Base-by-base conservation (phyloP, 2,113 vertebrate genomes). In the Pandion haliaetus region DNA sequence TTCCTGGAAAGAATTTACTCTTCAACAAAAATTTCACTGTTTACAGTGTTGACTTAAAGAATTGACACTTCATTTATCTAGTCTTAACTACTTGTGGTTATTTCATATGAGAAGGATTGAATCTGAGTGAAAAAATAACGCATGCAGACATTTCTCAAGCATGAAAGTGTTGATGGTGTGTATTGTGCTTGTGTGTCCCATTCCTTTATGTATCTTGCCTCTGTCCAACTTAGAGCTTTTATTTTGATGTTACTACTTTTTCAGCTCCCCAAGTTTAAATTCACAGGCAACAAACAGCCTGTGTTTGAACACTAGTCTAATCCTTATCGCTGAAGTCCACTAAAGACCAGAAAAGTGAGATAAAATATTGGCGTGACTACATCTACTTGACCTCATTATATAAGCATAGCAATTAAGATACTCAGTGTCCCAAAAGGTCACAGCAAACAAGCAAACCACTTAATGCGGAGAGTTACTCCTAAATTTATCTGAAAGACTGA, bases 401-500 rank as follows among this genome's bases (percentile, higher is more conserved):
- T 58, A 52, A 73, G 92, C 32, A 25, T 45, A 55, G 55, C 77
- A 59, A 25, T 91, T 86, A 49, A 94, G 70, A 71, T 93, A 77
- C 49, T 90, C 40, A n/a, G 17, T 76, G 80, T 95, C 90, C 95
- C 90, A 20, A 73, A 91, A 96, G 92, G 86, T 91, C 82, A 32
- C 74, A 55, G 44, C 54, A 91, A 91, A 88, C 61, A 95, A 80
- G 50, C 25, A 24, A 92, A 85, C 77, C 71, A 49, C 82, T 92
- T 70, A 40, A 32, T 42, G 38, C 1, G 14, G 81, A 96, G 52
- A 61, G 29, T 93, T 94, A 52, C 90, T 96, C 77, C 63, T 21
- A 86, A 96, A 87, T 93, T 95, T 85, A 29, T 91, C 94, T 92
- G 69, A 85, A 93, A 97, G 93, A 59, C 86, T 72, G 74, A 93